A percentile compares a stretch with the other conserved stretches of the same genome.
These are phyloP conservation scores for Argynnis bischoffii DNA, from an alignment of 2,888 invertebrate species.

Conservation along the genomic window DNA sequence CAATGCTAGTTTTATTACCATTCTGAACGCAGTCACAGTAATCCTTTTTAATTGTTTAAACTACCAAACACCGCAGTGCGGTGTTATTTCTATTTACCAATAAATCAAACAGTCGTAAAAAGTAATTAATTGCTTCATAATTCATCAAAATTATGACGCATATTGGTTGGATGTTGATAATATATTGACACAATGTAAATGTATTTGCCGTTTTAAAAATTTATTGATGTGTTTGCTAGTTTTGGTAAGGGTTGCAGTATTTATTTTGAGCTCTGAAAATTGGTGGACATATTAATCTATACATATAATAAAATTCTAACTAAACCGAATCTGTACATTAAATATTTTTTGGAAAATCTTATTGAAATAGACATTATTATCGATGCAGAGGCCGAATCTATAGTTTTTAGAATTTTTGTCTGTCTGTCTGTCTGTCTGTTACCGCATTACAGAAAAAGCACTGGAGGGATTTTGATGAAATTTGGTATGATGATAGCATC, in stretches of 20 bases:
- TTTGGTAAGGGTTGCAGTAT: slow-evolving; percentile 14
- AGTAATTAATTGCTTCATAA: slow-evolving; percentile 28
- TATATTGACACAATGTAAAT: slow-evolving; percentile 34
- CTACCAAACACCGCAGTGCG: slow-evolving; percentile 17
- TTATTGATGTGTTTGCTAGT: slow-evolving; percentile 19
- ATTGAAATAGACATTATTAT: no score
- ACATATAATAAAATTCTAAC: no score
- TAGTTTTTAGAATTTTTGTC: no score
- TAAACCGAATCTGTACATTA: no score
- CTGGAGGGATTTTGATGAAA: no score
- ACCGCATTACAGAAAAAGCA: no score
- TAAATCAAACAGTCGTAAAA: slow-evolving; percentile 17
- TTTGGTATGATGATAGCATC: no score
- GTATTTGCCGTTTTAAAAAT: slow-evolving; percentile 24
- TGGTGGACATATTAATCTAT: background rate
- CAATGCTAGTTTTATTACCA: slow-evolving; percentile 13
- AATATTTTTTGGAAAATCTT: no score
- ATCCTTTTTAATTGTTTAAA: slow-evolving; percentile 21
- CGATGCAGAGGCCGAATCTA: no score
- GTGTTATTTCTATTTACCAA: slow-evolving; percentile 7
- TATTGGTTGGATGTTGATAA: slow-evolving; percentile 26
- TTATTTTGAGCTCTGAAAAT: background rate
- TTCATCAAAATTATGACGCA: slow-evolving; percentile 31
- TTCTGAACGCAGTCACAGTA: slow-evolving; percentile 10
- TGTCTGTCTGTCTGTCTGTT: no score